Evolutionary conservation across 1,140 invertebrate species (phyloP).

Genomic region (Bicyclus anynana): DNA sequence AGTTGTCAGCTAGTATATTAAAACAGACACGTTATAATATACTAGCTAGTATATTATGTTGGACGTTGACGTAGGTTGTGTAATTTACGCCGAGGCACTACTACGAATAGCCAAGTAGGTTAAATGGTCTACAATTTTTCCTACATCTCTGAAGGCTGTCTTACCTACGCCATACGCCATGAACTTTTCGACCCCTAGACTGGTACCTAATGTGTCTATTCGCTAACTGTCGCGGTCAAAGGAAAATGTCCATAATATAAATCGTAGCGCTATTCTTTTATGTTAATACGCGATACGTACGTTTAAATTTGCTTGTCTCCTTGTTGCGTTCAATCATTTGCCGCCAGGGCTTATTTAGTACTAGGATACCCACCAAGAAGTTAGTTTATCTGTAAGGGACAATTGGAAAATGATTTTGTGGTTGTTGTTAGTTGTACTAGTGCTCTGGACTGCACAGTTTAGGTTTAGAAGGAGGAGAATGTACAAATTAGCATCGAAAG

Average conservation of each 20-base stretch:
- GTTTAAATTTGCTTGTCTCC: conserved; percentile 4
- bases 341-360: not conserved
- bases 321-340: not conserved
- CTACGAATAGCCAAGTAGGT: not conserved
- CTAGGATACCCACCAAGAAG: not conserved
- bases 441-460: conserved; percentile 39
- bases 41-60: no score
- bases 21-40: no score
- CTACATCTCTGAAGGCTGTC: conserved; percentile 27
- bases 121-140: conserved; percentile 11
- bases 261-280: conserved; percentile 18
- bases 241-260: conserved; percentile 46
- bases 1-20: no score
- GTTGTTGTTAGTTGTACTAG: conserved; percentile 29
- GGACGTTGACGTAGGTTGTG: no score
- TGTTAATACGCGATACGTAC: conserved; percentile 15
- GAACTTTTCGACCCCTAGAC: conserved; percentile 33
- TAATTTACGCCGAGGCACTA: not conserved
- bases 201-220: conserved; percentile 31
- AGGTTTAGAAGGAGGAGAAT: conserved; percentile 45
- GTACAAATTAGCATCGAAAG: conserved; percentile 41
- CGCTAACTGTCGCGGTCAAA: conserved; percentile 15
- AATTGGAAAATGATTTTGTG: conserved; percentile 38
- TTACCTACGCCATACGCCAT: conserved; percentile 21
- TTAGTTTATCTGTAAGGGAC: not conserved